Conservation (phyloP, 2,888 invertebrate species). For the Malthinus flaveolus region DNA sequence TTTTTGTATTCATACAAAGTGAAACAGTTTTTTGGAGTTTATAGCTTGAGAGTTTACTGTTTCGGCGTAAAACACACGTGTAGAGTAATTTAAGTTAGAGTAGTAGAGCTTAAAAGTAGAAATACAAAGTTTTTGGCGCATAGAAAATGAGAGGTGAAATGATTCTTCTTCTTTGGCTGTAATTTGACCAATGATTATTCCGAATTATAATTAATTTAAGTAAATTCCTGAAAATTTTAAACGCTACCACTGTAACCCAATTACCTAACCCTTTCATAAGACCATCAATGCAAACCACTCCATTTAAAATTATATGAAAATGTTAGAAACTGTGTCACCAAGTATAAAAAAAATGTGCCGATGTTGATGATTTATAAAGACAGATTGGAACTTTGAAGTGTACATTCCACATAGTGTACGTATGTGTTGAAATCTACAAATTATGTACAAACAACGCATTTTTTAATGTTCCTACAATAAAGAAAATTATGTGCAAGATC, state of each 20-base stretch:
- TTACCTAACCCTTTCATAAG: no score
- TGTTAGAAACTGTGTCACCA: no score
- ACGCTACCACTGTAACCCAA: no score
- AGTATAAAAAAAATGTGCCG: background rate
- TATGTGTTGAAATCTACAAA: slow-evolving; percentile 45
- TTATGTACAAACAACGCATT: slow-evolving; percentile 36
- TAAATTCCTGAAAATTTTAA: no score
- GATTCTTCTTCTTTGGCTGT: no score
- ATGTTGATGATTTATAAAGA: slow-evolving; percentile 46
- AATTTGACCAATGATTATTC: no score
- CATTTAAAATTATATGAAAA: no score
- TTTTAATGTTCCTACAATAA: slow-evolving; percentile 14
- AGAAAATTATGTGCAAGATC: slow-evolving; percentile 16
- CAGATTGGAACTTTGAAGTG: slow-evolving; percentile 68
- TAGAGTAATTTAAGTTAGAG: slow-evolving; percentile 32
- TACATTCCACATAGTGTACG: slow-evolving; percentile 62
- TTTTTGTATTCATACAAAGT: slow-evolving; percentile 15
- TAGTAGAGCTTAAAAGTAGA: no score
- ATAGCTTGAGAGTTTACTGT: background rate
- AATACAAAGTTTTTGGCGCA: no score
- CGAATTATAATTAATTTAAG: no score
- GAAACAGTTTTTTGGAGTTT: background rate
- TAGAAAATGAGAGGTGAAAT: no score
- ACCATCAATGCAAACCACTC: no score
- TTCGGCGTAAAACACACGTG: background rate